Conservation (phyloP, 2,888 invertebrate genomes). For the Conchocele bisecta region DNA sequence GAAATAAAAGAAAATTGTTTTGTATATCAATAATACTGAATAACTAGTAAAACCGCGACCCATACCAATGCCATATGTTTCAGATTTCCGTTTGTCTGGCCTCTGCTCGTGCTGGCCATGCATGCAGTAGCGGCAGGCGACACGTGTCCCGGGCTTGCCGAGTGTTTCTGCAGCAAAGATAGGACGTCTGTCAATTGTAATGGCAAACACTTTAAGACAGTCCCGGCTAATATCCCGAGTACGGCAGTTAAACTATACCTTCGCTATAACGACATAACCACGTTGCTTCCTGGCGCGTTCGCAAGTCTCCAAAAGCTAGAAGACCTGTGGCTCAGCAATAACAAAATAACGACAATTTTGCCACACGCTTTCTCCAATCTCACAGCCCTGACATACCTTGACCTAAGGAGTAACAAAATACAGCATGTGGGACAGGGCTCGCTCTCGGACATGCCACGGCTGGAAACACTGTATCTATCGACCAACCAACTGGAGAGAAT, state of each 20-base stretch:
- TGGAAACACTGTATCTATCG: slow-evolving; percentile 50
- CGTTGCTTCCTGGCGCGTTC: slow-evolving; percentile 32
- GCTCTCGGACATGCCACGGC: slow-evolving; percentile 44
- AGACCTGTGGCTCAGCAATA: slow-evolving; percentile 46
- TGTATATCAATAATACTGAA: no score
- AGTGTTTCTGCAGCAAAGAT: slow-evolving; percentile 66
- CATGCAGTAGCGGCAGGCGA: no score
- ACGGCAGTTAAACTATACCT: slow-evolving; percentile 62
- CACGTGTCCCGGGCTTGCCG: slow-evolving; percentile 16
- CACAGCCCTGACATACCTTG: slow-evolving; percentile 39
- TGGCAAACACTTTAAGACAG: slow-evolving; percentile 53
- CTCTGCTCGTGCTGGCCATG: no score
- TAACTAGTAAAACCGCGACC: no score
- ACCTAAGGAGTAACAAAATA: slow-evolving; percentile 61
- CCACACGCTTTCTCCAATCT: slow-evolving; percentile 54
- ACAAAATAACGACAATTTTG: slow-evolving; percentile 53
- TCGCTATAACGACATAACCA: slow-evolving; percentile 55
- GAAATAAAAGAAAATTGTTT: no score
- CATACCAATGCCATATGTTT: no score
- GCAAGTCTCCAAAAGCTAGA: slow-evolving; percentile 41
- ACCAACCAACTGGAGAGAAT: slow-evolving; percentile 59
- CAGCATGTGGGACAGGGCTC: slow-evolving; percentile 42
- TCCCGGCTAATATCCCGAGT: slow-evolving; percentile 62
- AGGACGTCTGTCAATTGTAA: slow-evolving; percentile 66
- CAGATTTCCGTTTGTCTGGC: no score